Base-by-base conservation (phyloP, 1,140 invertebrate genomes). In the Trigoniulus corallinus region DNA sequence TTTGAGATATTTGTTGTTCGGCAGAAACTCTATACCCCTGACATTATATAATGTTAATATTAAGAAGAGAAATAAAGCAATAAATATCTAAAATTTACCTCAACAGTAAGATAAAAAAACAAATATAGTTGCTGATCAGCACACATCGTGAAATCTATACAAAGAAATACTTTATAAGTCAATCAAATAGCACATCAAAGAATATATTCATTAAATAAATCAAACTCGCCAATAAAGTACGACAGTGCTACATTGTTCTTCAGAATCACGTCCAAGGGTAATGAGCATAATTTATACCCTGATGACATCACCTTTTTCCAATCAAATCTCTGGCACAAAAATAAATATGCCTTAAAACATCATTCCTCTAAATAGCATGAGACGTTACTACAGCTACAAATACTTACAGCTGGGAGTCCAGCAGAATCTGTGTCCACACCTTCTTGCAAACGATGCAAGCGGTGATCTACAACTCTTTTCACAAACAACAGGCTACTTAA, bases 401-500 rank as follows among this genome's bases (percentile, higher is more conserved):
- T 46, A 50, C 50, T 51, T 51, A 60, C 52, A n/a, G 52, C 58
- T 48, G 57, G 57, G 39, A 60, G 56, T 18, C 69, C 73, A 37
- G 67, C 66, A 21, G 57, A 61, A 58, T 76, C 73, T 0, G 62
- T 59, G 52, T 75, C 73, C 23, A 67, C 56, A 47, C 70, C 72
- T 51, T 75, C 69, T 52, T 77, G 72, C 59, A 82, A 71, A 48
- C 77, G 71, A 39, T 73, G 69, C 26, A 82, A 73, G 55, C 77
- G 67, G 42, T 70, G 73, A 53, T 85, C 79, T 50, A 86, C 75
- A 42, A 87, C 73, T 60, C 81, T 80, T 48, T 78, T 74, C 1
- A 93, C 74, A 69, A 86, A 93, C 47, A 79, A 70, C 37, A 94
- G 69, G 62, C 85, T 91, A 40, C 82, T 86, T n/a, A 94, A 63